phyloP scores from a whole-genome alignment of 2,113 vertebrate genomes.

The Elgaria multicarinata region DNA sequence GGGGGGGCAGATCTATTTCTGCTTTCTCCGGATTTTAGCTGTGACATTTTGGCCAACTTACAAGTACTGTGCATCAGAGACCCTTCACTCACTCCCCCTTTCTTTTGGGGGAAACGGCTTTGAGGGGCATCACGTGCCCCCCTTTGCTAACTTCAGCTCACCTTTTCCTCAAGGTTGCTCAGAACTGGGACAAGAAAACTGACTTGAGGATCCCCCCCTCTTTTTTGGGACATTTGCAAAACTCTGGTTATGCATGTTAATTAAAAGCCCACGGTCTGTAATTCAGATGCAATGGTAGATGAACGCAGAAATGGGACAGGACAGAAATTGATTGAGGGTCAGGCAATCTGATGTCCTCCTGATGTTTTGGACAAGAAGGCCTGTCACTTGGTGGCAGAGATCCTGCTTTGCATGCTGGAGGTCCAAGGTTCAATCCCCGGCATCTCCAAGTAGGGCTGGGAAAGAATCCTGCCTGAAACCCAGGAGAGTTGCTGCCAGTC shows the following conservation, averaged over 20 bases:
- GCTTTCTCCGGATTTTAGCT: not conserved
- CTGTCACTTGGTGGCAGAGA: no score
- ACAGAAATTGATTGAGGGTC: no score
- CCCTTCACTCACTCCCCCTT: not conserved
- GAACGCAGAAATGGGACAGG: no score
- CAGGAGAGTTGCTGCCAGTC: no score
- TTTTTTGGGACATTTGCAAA: not conserved
- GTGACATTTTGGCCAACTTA: not conserved
- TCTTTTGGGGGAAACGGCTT: fast-evolving
- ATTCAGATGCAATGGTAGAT: constrained; percentile 32
- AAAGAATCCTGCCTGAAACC: no score
- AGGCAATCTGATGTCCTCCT: no score
- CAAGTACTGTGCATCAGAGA: fast-evolving
- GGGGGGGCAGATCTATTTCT: no score
- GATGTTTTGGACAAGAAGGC: no score
- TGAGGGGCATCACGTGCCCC: not conserved
- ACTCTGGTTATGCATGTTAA: constrained; percentile 8
- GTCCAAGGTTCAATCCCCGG: no score
- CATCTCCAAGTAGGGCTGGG: no score
- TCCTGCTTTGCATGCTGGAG: no score
- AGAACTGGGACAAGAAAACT: not conserved
- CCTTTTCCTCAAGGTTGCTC: not conserved
- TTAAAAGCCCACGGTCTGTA: constrained; percentile 44
- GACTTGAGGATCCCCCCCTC: fast-evolving
- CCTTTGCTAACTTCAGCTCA: not conserved